Base-by-base conservation (phyloP, 2,888 invertebrate genomes). In the Rugalucina vietnamica region DNA sequence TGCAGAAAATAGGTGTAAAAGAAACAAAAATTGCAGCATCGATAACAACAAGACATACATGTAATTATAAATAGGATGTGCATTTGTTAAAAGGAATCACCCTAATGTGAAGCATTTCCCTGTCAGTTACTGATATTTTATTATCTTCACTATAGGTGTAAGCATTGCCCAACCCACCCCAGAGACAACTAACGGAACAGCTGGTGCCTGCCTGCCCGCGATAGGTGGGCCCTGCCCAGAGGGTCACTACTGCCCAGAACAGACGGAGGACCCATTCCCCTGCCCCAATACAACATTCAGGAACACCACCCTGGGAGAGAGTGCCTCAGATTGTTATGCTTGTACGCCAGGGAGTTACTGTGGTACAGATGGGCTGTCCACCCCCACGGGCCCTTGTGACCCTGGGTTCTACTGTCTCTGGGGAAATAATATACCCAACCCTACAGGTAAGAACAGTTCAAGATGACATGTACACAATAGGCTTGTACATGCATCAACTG, bases 291-390 rank as follows among this genome's bases (percentile, higher is more conserved):
- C 92, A 12, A 94, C 93, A 0, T 94, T 93, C 88, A 77, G 93
- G n/a, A 91, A 92, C 76, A 86, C 89, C 12, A 82, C 86, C 27
- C 73, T 84, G 71, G 94, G 91, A 3, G 80, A 82, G 54, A 54
- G 76, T 14, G 70, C 49, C 12, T 39, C 85, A 0, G 93, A 94
- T 84, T 94, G 94, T 76, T 87, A 89, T 57, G 82, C 86, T 14
- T 94, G 94, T 86, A 90, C 89, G 14, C 90, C 91, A 14, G 94
- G 94, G 18, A 82, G 90, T 27, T 94, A 94, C 87, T 94, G 94
- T 88, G 92, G 91, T 2, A 88, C 91, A 3, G 76, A 83, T 50
- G 92, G 91, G 77, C 90, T 94, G 75, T 91, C 91, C 2, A 88
- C 91, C 70, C 88, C 89, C 8, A 87, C 91, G 8, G 94, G 92